phyloP scores from a whole-genome alignment of 2,797 vertebrate species.

The Trachurus trachurus region DNA sequence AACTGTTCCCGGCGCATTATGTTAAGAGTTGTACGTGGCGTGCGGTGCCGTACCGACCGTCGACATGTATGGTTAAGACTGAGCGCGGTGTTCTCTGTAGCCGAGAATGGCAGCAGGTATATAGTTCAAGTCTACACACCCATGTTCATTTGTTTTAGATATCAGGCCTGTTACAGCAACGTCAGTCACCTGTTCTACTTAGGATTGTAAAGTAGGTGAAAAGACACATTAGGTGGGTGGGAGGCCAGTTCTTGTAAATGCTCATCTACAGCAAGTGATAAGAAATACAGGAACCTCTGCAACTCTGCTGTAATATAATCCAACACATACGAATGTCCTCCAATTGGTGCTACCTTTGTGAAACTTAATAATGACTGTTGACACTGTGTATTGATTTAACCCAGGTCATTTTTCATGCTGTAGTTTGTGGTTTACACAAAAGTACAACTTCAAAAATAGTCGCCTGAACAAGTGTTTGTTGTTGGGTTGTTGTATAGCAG shows the following conservation, averaged over 20 bases:
- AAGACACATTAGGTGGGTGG: constrained; percentile 29
- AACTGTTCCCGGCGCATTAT: constrained; percentile 22
- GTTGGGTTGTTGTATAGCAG: not conserved
- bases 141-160: constrained; percentile 70
- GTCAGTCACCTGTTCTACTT: constrained; percentile 58
- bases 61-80: constrained; percentile 31
- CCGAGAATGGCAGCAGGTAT: constrained; percentile 42
- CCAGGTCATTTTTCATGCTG: constrained; percentile 1
- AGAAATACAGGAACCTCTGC: not conserved
- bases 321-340: not conserved
- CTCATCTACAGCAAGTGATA: constrained; percentile 5
- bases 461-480: not conserved
- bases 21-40: constrained; percentile 20
- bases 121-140: constrained; percentile 56
- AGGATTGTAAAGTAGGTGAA: constrained; percentile 59
- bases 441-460: not conserved
- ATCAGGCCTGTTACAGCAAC: constrained; percentile 40
- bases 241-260: constrained; percentile 31
- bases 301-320: constrained; percentile 1
- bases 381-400: constrained; percentile 18
- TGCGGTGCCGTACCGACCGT: constrained; percentile 21
- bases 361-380: constrained; percentile 16
- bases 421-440: constrained; percentile 4
- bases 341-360: constrained; percentile 18
- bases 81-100: constrained; percentile 11